Evolutionary conservation across 1,140 invertebrate species (phyloP), one percentile per base, ranked within the genome.

Genomic region (Whitmania pigra): DNA sequence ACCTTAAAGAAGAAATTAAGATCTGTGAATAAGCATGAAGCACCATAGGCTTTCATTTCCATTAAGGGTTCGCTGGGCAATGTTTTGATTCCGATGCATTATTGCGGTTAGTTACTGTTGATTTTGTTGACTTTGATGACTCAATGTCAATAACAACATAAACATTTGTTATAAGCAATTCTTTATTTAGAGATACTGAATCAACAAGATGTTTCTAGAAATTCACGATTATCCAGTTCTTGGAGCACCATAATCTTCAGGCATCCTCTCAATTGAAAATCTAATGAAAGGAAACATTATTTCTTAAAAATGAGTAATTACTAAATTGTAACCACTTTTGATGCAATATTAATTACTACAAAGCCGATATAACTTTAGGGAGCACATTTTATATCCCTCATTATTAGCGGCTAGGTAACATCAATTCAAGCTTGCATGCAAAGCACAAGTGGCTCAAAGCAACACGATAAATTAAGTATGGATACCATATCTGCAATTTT

Each of bases 191-290:
- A 36, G 6, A 2, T 36, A 36, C 2, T 49, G 43, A 49, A 49
- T 15, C 43, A 15, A 49, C 43, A 49, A 11, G 15, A 17, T 49
- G 43, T 15, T 49, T 15, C 2, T 17, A 49, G 2, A 11, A 17
- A 17, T 7, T 49, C 43, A 49, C 9, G 15, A 49, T 63, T 20
- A 63, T 63, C 57, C 57, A 43, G 73, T 76, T 73, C 80, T 91
- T 18, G 91, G 91, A 31, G 91, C 92, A 25, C 94, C 94, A 85
- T 93, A 97, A 15, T 94, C 94, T 86, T 97, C 94, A 0, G 95
- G 94, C 93, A 99, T 97, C 82, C 94, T 87, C 83, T 98, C 95
- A 78, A 98, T 97, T 0, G 92, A 91, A 78, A 92, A 98, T 76
- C 85, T 49, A 13, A 15, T 49, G 9, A 85, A 77, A 15, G 9